Conservation (phyloP, 1,140 invertebrate genomes). For the Carposina sasakii region DNA sequence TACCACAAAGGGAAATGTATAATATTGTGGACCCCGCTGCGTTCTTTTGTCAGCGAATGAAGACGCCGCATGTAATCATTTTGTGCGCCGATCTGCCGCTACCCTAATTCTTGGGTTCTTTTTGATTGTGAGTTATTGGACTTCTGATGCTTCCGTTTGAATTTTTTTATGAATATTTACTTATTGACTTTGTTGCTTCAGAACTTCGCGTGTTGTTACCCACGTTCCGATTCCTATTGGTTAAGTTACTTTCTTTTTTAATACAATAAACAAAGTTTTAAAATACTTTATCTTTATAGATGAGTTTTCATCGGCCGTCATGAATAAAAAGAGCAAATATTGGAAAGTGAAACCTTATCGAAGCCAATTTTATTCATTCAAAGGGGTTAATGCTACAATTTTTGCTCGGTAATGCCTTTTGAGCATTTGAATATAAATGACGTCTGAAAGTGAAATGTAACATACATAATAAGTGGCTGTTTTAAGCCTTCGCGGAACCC, state of each 20-base stretch:
- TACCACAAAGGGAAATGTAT: conserved; percentile 65
- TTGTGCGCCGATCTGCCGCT: conserved; percentile 54
- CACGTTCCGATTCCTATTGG: background rate
- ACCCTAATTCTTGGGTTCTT: conserved; percentile 54
- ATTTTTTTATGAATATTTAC: conserved; percentile 50
- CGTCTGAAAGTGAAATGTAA: conserved; percentile 72
- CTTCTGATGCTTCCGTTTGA: conserved; percentile 53
- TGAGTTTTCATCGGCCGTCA: no score
- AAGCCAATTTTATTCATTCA: conserved; percentile 62
- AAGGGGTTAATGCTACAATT: conserved; percentile 66
- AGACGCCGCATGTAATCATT: conserved; percentile 66
- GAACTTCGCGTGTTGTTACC: background rate
- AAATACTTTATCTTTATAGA: no score
- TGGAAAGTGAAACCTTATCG: conserved; percentile 39
- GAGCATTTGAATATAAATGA: conserved; percentile 72
- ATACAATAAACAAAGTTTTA: background rate
- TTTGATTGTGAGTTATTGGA: conserved; percentile 66
- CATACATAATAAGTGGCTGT: conserved; percentile 72
- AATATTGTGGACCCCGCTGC: conserved; percentile 68
- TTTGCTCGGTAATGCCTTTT: conserved; percentile 69
- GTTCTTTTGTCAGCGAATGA: conserved; percentile 63
- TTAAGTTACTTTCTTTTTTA: background rate
- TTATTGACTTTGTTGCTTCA: conserved; percentile 28
- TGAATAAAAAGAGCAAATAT: conserved; percentile 29
- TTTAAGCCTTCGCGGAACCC: conserved; percentile 69